Percentiles rank a stretch among this genome's conserved stretches.
Evolutionary conservation across 1,140 invertebrate species (phyloP).

Genomic region (Diplogasteroides magnus): DNA sequence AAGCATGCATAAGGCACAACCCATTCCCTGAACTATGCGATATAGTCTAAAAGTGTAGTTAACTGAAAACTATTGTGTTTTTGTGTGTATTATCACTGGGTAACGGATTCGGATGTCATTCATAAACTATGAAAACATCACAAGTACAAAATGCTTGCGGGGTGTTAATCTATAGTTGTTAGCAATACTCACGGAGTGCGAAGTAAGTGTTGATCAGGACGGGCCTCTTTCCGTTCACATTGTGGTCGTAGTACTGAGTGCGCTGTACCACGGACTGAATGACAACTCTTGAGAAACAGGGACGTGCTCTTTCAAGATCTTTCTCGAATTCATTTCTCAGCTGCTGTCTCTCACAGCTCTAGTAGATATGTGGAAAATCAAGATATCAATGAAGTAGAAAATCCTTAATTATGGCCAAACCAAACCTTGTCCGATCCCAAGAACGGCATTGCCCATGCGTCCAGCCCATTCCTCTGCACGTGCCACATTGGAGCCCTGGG

Average conservation of each 20-base stretch:
- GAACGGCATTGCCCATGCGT: neutral
- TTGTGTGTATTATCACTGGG: neutral
- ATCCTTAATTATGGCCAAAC: neutral
- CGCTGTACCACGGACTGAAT: constrained; percentile 67
- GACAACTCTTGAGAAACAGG: constrained; percentile 75
- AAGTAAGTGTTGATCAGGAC: constrained; percentile 40
- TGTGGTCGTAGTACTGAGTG: constrained; percentile 70
- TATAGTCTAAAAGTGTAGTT: too few relatives aligned
- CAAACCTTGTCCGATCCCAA: constrained; percentile 22
- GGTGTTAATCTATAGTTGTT: neutral
- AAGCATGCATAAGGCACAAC: too few relatives aligned
- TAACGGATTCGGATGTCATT: too few relatives aligned
- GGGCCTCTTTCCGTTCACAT: constrained; percentile 68
- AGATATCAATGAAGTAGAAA: neutral
- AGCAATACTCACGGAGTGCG: neutral
- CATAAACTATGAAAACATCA: too few relatives aligned
- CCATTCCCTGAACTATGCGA: too few relatives aligned
- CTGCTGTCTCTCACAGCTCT: constrained; percentile 63
- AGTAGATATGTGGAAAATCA: constrained; percentile 4
- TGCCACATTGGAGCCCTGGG: neutral
- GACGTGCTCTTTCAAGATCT: constrained; percentile 66
- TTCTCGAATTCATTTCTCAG: constrained; percentile 61
- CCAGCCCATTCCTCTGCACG: neutral
- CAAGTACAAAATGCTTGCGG: too few relatives aligned
- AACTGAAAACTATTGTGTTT: neutral